A percentile compares a stretch with the other conserved stretches of the same genome.
phyloP scores from a whole-genome alignment of 2,888 invertebrate genomes.

The Blastobasis adustella region DNA sequence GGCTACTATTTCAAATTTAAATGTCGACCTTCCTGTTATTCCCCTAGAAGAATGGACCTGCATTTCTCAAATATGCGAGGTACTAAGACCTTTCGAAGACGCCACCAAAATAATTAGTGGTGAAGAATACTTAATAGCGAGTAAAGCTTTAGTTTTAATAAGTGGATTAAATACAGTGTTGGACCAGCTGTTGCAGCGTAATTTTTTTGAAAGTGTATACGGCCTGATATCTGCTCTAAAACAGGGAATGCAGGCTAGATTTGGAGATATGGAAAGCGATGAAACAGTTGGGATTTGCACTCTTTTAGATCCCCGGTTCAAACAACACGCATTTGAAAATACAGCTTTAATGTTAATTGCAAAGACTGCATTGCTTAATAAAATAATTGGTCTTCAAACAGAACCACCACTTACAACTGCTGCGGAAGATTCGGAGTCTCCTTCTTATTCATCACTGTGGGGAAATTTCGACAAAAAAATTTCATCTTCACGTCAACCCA shows the following conservation, averaged over 20 bases:
- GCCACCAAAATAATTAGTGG: neutral
- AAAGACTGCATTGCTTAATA: neutral
- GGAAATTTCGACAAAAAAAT: constrained; percentile 1
- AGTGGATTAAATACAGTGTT: constrained; percentile 1
- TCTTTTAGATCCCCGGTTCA: constrained; percentile 10
- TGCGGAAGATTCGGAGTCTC: neutral
- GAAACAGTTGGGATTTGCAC: constrained; percentile 7
- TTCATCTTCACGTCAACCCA: neutral
- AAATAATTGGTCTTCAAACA: neutral
- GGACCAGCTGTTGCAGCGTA: neutral
- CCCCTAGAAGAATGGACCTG: constrained; percentile 7
- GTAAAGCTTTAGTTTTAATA: constrained; percentile 4
- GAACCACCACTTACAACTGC: neutral
- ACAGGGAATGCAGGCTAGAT: constrained; percentile 1
- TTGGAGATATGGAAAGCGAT: constrained; percentile 8
- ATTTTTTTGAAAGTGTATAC: constrained; percentile 4
- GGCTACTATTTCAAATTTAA: constrained; percentile 5
- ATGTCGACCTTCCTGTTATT: constrained; percentile 5
- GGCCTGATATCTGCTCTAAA: neutral
- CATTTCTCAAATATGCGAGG: too few species aligned
- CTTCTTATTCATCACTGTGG: too few species aligned
- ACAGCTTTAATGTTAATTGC: neutral
- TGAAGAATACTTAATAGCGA: constrained; percentile 9
- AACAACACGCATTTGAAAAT: constrained; percentile 7
- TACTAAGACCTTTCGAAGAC: too few species aligned